Conservation (phyloP, 2,113 vertebrate genomes). For the Nannospalax galili region DNA sequence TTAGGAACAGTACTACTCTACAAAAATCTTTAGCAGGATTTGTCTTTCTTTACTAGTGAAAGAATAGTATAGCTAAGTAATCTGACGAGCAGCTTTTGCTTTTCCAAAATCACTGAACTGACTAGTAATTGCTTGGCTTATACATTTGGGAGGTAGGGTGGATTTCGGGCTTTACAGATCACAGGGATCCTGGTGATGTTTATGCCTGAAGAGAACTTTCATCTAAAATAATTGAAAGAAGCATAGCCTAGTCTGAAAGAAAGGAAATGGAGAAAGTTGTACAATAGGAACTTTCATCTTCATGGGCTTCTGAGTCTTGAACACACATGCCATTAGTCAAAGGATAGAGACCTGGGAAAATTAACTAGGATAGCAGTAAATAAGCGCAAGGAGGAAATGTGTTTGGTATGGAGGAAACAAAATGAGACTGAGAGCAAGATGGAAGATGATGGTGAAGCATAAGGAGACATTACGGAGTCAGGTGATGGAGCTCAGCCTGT, state of each 20-base stretch:
- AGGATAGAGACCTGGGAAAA: neutral
- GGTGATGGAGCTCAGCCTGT: neutral
- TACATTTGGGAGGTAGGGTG: neutral
- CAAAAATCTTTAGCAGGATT: neutral
- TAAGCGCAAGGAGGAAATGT: neutral
- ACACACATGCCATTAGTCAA: neutral
- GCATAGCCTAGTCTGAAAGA: neutral
- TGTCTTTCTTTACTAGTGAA: neutral
- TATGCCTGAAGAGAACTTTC: neutral
- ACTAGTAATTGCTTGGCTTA: slow-evolving; percentile 9
- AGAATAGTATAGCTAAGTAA: neutral
- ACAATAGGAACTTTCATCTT: neutral
- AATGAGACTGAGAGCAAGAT: neutral
- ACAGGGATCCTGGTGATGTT: slow-evolving; percentile 5
- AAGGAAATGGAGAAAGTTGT: neutral
- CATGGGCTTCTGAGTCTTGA: neutral
- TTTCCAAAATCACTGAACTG: slow-evolving; percentile 32
- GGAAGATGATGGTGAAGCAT: neutral
- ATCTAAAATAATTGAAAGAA: neutral
- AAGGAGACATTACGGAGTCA: neutral
- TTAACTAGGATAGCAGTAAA: neutral
- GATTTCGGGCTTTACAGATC: slow-evolving; percentile 2
- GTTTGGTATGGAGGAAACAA: neutral
- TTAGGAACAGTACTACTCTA: neutral
- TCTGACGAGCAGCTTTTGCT: neutral